phyloP scores from a whole-genome alignment of 2,113 vertebrate genomes.

The Macquaria australasica region DNA sequence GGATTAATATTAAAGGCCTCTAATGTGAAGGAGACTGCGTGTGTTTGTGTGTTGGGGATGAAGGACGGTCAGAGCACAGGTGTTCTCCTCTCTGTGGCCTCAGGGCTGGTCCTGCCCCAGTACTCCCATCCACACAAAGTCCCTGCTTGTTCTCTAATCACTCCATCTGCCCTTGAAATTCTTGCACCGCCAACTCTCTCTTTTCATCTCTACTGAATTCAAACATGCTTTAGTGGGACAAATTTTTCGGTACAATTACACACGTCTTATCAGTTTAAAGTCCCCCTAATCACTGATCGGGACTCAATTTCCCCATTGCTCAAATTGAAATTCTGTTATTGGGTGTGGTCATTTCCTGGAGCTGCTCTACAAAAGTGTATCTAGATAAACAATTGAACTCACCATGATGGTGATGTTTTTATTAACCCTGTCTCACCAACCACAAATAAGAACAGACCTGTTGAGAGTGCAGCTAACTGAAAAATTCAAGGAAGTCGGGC shows the following conservation, averaged over 20 bases:
- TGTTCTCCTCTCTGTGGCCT: conserved; percentile 71
- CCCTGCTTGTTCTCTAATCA: conserved; percentile 81
- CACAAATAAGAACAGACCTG: neutral
- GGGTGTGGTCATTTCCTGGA: neutral
- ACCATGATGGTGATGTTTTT: neutral
- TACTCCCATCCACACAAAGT: conserved; percentile 76
- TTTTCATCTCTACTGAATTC: conserved; percentile 39
- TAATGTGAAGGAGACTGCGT: conserved; percentile 42
- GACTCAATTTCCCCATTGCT: neutral
- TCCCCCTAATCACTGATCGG: neutral
- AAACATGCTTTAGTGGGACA: conserved; percentile 38
- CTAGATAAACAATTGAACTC: neutral
- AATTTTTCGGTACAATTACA: conserved; percentile 52
- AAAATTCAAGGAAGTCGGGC: neutral
- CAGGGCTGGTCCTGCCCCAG: conserved; percentile 36
- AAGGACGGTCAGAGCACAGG: conserved; percentile 69
- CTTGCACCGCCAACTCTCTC: conserved; percentile 58
- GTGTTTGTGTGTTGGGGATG: conserved; percentile 43
- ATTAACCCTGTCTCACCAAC: neutral
- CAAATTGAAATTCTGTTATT: neutral
- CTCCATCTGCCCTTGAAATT: conserved; percentile 83
- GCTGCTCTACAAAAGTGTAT: neutral
- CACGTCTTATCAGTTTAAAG: conserved; percentile 43
- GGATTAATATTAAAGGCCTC: neutral
- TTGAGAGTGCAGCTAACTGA: neutral